phyloP scores from a whole-genome alignment of 2,113 vertebrate genomes.

The Perccottus glenii region DNA sequence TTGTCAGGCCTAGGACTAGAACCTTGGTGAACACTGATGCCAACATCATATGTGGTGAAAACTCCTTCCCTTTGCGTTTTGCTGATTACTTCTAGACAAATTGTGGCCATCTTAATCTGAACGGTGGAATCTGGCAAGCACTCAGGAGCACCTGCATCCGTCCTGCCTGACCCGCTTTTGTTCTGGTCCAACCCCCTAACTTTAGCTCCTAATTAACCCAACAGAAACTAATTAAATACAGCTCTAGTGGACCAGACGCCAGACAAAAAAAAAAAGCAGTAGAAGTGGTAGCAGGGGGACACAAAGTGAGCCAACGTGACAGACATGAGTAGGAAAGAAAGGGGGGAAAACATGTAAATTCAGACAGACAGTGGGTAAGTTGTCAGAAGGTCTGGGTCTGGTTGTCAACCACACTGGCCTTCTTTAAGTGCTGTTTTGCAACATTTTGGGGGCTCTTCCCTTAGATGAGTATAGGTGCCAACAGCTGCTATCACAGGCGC shows the following conservation, averaged over 20 bases:
- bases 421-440: constrained; percentile 34
- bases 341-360: not conserved
- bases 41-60: constrained; percentile 19
- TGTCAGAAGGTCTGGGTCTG: not conserved
- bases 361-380: constrained; percentile 16
- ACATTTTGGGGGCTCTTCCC: constrained; percentile 51
- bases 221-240: constrained; percentile 84
- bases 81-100: constrained; percentile 43
- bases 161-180: constrained; percentile 77
- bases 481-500: constrained; percentile 66
- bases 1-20: not conserved
- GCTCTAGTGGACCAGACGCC: constrained; percentile 73
- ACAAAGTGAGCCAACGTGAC: constrained; percentile 40
- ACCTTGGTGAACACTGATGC: not conserved
- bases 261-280: constrained; percentile 41
- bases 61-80: constrained; percentile 18
- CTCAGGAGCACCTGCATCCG: constrained; percentile 74
- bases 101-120: constrained; percentile 74
- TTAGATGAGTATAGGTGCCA: constrained; percentile 51
- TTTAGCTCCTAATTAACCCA: constrained; percentile 82
- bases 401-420: constrained; percentile 33
- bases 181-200: constrained; percentile 73
- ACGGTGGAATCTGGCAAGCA: constrained; percentile 77
- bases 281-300: constrained; percentile 29
- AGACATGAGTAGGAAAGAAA: constrained; percentile 34